phyloP scores from a whole-genome alignment of 2,888 invertebrate species.

The Macaria liturata region DNA sequence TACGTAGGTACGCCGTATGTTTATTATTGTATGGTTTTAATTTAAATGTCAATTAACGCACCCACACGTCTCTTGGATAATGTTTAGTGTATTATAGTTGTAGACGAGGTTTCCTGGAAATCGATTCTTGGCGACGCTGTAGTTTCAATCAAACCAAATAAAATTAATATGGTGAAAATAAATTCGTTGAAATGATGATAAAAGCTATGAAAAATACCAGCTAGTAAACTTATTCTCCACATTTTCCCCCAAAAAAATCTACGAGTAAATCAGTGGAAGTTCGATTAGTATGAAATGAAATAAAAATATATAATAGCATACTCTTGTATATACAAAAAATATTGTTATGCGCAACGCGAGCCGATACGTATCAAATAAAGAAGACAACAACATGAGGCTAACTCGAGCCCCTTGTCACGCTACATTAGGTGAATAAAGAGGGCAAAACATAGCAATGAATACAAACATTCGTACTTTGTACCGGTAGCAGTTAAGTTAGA shows the following conservation, averaged over 20 bases:
- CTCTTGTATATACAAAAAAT: constrained; percentile 28
- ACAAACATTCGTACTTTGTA: constrained; percentile 42
- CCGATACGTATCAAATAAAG: constrained; percentile 42
- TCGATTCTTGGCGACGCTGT: too few species aligned
- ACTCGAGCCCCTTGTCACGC: constrained; percentile 38
- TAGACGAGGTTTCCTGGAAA: too few species aligned
- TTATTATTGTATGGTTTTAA: constrained; percentile 6
- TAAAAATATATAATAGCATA: constrained; percentile 8
- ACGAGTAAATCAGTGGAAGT: neutral
- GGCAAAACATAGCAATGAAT: constrained; percentile 42
- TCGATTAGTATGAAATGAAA: constrained; percentile 1
- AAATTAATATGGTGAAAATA: too few species aligned
- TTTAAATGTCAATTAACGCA: constrained; percentile 15
- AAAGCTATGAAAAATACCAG: too few species aligned
- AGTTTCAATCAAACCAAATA: too few species aligned
- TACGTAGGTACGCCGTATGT: neutral
- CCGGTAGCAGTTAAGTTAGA: constrained; percentile 47
- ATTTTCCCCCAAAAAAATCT: too few species aligned
- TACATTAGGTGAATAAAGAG: constrained; percentile 46
- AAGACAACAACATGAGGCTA: constrained; percentile 43
- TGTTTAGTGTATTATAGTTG: too few species aligned
- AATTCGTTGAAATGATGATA: too few species aligned
- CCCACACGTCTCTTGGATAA: too few species aligned
- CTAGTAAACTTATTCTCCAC: too few species aligned
- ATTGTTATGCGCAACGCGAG: constrained; percentile 26